Base-by-base conservation (phyloP, 37 sponge, comb jelly and placozoan genomes). In the Cladorhizidae sp. region DNA sequence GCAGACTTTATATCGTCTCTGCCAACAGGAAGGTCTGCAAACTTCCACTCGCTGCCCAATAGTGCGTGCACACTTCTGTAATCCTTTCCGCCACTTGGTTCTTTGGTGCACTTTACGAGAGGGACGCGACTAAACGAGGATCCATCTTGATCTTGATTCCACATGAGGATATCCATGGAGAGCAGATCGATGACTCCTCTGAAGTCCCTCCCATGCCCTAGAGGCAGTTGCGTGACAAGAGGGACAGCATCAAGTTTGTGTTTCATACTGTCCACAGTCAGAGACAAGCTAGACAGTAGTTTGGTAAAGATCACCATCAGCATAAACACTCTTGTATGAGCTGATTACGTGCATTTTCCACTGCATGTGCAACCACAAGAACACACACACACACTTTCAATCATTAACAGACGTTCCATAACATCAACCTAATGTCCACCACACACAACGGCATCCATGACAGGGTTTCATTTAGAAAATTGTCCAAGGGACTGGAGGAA, bases 101-200 rank as follows among this genome's bases (percentile, higher is more conserved):
- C 80, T 22, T 25, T 32, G 18, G n/a, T 17, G 3, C 5, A 0
- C 8, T 31, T 55, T 39, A 64, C 55, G 0, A 87, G 82, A 37
- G 83, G 87, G 1, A 78, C n/a, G 0, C 67, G 57, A 25, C 57
- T 33, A 45, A 69, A 83, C 29, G 64, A n/a, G 1, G 76, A 40
- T 17, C 87, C 75, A 50, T 93, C 87, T 22, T 31, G 28, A 17
- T 62, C 70, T 28, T 7, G 25, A 18, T 64, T 64, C 94, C 94
- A 94, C 21, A 78, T 23, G 18, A 77, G 40, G 40, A 87, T 26
- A 15, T 86, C 62, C 86, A 89, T 78, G 18, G 80, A 22, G 35
- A 90, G 70, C 14, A 96, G 81, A 58, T 96, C 97, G 18, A 93
- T 78, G 3, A 93, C 82, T 20, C 97, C 93, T 28, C 28, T 61